These are phyloP conservation scores for Anguilla obscura DNA, from an alignment of 2,797 vertebrate genomes.

Conservation along the genomic window DNA sequence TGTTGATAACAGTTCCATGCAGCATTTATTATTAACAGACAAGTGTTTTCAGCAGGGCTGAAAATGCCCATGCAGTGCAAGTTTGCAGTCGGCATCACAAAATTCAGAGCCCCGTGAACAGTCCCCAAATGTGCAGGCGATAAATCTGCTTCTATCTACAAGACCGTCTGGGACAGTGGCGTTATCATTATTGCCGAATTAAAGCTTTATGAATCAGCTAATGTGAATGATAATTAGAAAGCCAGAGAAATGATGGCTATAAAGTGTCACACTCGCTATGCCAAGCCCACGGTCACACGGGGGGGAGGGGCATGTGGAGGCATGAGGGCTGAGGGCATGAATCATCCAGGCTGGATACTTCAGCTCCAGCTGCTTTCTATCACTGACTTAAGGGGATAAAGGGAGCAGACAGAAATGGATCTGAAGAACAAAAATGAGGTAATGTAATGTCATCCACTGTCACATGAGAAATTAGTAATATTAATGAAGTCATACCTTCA, in stretches of 20 bases:
- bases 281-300: neutral
- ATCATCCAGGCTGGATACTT: neutral
- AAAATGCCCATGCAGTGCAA: neutral
- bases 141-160: slow-evolving; percentile 19
- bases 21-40: neutral
- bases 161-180: slow-evolving; percentile 25
- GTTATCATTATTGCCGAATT: slow-evolving; percentile 33
- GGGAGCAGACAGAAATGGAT: neutral
- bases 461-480: neutral
- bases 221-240: slow-evolving; percentile 38
- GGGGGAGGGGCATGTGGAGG: neutral
- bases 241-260: slow-evolving; percentile 22
- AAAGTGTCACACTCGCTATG: neutral
- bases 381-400: neutral
- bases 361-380: neutral
- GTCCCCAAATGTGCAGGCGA: neutral
- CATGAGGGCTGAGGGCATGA: neutral
- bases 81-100: slow-evolving; percentile 4
- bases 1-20: neutral
- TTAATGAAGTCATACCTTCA: neutral
- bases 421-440: neutral
- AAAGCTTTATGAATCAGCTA: slow-evolving; percentile 40
- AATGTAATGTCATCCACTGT: slow-evolving; percentile 2
- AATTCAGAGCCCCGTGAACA: slow-evolving; percentile 2
- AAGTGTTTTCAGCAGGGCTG: neutral